phyloP scores from a whole-genome alignment of 2,797 vertebrate species.

The Cyprinodon diabolis region DNA sequence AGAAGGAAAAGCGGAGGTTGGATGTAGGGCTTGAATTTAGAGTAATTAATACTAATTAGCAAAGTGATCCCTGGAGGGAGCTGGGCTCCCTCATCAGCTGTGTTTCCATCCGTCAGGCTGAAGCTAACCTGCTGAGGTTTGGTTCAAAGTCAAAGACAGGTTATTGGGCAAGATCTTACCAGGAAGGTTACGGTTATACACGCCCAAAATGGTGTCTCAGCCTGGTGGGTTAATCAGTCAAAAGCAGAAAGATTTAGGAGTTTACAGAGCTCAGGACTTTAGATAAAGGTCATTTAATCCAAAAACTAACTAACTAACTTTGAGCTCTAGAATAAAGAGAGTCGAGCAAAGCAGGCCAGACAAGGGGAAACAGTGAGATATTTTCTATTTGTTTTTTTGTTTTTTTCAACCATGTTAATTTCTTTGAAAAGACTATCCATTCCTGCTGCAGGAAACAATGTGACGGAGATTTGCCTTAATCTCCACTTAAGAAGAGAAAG shows the following conservation, averaged over 20 bases:
- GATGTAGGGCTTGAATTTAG: constrained; percentile 75
- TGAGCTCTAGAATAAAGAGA: constrained; percentile 59
- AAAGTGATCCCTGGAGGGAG: constrained; percentile 61
- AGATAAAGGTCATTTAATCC: constrained; percentile 55
- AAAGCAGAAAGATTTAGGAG: constrained; percentile 64
- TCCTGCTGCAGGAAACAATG: constrained; percentile 71
- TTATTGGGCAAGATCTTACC: constrained; percentile 55
- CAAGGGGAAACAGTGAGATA: constrained; percentile 19
- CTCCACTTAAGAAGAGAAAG: constrained; percentile 82
- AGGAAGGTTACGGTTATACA: constrained; percentile 47
- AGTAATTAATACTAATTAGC: constrained; percentile 84
- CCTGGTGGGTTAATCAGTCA: constrained; percentile 73
- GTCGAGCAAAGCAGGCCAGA: constrained; percentile 57
- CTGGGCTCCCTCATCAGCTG: constrained; percentile 54
- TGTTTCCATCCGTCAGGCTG: constrained; percentile 52
- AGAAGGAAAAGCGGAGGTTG: constrained; percentile 64
- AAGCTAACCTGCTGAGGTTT: constrained; percentile 43
- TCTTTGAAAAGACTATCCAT: constrained; percentile 42
- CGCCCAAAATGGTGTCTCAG: constrained; percentile 51
- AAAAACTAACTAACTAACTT: constrained; percentile 73
- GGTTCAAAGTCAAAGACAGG: constrained; percentile 48
- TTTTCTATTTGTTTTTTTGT: background rate
- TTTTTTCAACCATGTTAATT: constrained; percentile 16
- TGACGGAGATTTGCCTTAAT: constrained; percentile 79
- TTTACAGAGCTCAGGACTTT: constrained; percentile 62